phyloP scores from a whole-genome alignment of 2,888 invertebrate species.

The Seira musarum region DNA sequence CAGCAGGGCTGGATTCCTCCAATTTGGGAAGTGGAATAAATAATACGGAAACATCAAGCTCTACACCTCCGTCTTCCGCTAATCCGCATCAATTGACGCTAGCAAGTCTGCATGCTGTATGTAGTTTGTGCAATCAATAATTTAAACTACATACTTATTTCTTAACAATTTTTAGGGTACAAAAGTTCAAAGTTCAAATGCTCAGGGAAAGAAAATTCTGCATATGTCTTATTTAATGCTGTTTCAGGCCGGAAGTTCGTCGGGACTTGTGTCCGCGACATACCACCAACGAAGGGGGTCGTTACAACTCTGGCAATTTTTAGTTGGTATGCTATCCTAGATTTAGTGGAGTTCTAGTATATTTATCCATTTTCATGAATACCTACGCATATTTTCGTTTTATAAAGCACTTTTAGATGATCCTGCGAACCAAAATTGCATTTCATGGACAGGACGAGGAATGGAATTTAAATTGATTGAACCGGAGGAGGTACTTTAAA shows the following conservation, averaged over 20 bases:
- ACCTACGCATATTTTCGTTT: too few species aligned
- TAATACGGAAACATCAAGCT: conserved; percentile 27
- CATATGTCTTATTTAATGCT: too few species aligned
- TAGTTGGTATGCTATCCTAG: conserved; percentile 76
- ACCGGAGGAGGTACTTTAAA: conserved; percentile 82
- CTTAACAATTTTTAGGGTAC: too few species aligned
- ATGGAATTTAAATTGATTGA: conserved; percentile 97
- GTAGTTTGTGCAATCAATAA: too few species aligned
- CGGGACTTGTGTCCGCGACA: conserved; percentile 49
- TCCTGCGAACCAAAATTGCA: conserved; percentile 74
- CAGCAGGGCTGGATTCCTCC: conserved; percentile 12
- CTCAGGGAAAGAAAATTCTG: too few species aligned
- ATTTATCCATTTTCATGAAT: conserved; percentile 70
- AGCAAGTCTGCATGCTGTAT: conserved; percentile 65
- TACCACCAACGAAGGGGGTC: conserved; percentile 83
- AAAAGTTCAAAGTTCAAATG: too few species aligned
- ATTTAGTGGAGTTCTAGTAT: too few species aligned
- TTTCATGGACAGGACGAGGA: conserved; percentile 92
- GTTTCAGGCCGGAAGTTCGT: conserved; percentile 13
- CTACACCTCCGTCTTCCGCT: conserved; percentile 38
- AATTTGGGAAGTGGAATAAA: conserved; percentile 2
- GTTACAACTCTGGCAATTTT: conserved; percentile 95
- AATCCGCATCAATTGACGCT: conserved; percentile 57
- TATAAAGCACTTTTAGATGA: conserved; percentile 72
- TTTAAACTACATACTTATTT: too few species aligned